These are phyloP conservation scores for Euglossa dilemma DNA, from an alignment of 1,140 invertebrate species.

Conservation along the genomic window DNA sequence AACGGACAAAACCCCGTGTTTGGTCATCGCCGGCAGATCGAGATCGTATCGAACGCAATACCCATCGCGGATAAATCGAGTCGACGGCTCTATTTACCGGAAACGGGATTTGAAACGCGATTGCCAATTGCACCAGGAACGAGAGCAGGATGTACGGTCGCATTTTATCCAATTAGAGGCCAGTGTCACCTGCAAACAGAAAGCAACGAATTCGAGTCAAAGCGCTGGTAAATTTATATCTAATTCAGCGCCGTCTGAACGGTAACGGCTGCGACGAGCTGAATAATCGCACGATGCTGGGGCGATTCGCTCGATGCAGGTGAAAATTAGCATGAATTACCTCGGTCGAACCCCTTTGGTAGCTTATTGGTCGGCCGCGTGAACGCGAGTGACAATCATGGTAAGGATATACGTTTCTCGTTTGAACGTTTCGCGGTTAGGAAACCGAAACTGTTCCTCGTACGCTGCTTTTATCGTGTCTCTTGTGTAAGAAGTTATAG, in stretches of 20 bases:
- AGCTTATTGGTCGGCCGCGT: not conserved
- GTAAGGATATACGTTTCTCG: not conserved
- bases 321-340: too few relatives aligned
- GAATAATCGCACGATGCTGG: not conserved
- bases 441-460: not conserved
- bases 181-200: conserved; percentile 45
- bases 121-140: conserved; percentile 26
- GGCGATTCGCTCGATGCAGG: not conserved
- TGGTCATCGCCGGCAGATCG: not conserved
- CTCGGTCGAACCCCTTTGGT: too few relatives aligned
- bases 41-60: not conserved
- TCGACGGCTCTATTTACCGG: conserved; percentile 27
- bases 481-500: too few relatives aligned
- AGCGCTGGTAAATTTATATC: not conserved
- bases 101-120: conserved; percentile 9
- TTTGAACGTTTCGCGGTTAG: not conserved
- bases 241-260: not conserved
- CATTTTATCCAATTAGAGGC: conserved; percentile 47
- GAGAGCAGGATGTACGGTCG: conserved; percentile 29
- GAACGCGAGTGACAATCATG: not conserved
- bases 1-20: not conserved
- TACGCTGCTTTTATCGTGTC: too few relatives aligned
- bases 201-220: not conserved
- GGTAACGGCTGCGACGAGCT: not conserved
- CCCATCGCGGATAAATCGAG: not conserved